Conservation (phyloP, 2,888 invertebrate genomes). For the Drosophila pullipes region DNA sequence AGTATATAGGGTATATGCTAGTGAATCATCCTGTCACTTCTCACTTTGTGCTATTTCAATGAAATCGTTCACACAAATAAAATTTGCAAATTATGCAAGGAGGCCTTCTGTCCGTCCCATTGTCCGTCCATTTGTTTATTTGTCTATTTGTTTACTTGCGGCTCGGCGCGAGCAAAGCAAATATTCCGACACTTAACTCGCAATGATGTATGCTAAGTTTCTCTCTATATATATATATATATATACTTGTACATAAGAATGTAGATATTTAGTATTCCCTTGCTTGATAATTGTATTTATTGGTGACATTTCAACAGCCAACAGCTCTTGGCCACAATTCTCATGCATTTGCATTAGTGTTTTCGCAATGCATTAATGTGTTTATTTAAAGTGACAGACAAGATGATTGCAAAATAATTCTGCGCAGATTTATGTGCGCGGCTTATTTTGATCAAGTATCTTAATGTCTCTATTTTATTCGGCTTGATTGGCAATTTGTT, state of each 20-base stretch:
- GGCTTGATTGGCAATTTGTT: slow-evolving; percentile 18
- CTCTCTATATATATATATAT: slow-evolving; percentile 5
- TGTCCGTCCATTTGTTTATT: slow-evolving; percentile 52
- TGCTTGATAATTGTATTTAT: slow-evolving; percentile 32
- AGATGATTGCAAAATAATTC: slow-evolving; percentile 50
- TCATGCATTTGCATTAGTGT: slow-evolving; percentile 36
- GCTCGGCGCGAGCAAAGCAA: slow-evolving; percentile 41
- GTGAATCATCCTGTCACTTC: neutral
- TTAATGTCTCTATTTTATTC: slow-evolving; percentile 11
- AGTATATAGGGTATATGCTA: slow-evolving; percentile 13
- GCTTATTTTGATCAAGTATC: slow-evolving; percentile 43
- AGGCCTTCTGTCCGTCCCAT: slow-evolving; percentile 4
- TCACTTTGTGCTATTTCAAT: slow-evolving; percentile 44
- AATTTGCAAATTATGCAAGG: slow-evolving; percentile 60
- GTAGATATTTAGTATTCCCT: slow-evolving; percentile 4
- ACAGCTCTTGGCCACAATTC: slow-evolving; percentile 28
- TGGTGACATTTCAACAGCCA: slow-evolving; percentile 46
- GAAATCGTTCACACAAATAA: slow-evolving; percentile 52
- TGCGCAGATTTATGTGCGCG: slow-evolving; percentile 41
- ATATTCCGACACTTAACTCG: slow-evolving; percentile 67
- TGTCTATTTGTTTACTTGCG: slow-evolving; percentile 62
- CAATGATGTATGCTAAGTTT: slow-evolving; percentile 56
- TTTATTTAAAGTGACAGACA: slow-evolving; percentile 62
- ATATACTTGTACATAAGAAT: slow-evolving; percentile 2
- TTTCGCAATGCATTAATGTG: slow-evolving; percentile 53